Evolutionary conservation across 1,140 invertebrate genomes (phyloP).

Genomic region (Archegozetes longisetosus): DNA sequence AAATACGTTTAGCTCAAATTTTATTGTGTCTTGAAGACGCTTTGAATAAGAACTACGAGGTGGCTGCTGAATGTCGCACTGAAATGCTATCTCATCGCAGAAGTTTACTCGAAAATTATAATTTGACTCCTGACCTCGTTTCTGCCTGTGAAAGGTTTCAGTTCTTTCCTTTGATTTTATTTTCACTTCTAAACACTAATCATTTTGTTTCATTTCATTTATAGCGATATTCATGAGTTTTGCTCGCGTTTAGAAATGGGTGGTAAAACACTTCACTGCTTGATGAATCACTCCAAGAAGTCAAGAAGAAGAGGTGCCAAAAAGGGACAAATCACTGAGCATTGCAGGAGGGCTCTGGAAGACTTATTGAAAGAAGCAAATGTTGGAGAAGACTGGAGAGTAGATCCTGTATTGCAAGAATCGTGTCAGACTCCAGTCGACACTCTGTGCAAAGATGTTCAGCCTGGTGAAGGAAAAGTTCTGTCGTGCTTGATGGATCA

Average conservation of each 20-base stretch:
- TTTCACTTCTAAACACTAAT: too few species aligned
- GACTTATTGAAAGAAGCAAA: slow-evolving; percentile 58
- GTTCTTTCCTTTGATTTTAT: too few species aligned
- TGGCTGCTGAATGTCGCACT: slow-evolving; percentile 46
- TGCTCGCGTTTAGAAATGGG: slow-evolving; percentile 42
- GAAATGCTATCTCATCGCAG: slow-evolving; percentile 81
- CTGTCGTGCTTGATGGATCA: slow-evolving; percentile 88
- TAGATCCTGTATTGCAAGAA: slow-evolving; percentile 69
- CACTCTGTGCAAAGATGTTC: slow-evolving; percentile 26
- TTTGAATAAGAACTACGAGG: slow-evolving; percentile 45
- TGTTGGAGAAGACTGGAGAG: slow-evolving; percentile 73
- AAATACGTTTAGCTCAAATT: slow-evolving; percentile 70
- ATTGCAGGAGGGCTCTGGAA: slow-evolving; percentile 37
- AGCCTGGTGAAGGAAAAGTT: slow-evolving; percentile 37
- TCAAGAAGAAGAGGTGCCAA: slow-evolving; percentile 35
- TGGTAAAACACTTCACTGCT: slow-evolving; percentile 82
- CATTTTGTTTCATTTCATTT: background rate
- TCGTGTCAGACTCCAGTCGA: slow-evolving; percentile 68
- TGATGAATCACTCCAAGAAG: slow-evolving; percentile 65
- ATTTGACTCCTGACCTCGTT: slow-evolving; percentile 78
- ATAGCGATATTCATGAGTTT: slow-evolving; percentile 44
- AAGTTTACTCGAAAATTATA: slow-evolving; percentile 80
- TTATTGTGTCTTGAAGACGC: slow-evolving; percentile 79
- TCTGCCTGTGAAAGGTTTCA: slow-evolving; percentile 51
- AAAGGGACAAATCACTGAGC: slow-evolving; percentile 28